Evolutionary conservation across 2,888 invertebrate species (phyloP), one percentile per base, ranked within the genome.

Genomic region (Perdita meconis): DNA sequence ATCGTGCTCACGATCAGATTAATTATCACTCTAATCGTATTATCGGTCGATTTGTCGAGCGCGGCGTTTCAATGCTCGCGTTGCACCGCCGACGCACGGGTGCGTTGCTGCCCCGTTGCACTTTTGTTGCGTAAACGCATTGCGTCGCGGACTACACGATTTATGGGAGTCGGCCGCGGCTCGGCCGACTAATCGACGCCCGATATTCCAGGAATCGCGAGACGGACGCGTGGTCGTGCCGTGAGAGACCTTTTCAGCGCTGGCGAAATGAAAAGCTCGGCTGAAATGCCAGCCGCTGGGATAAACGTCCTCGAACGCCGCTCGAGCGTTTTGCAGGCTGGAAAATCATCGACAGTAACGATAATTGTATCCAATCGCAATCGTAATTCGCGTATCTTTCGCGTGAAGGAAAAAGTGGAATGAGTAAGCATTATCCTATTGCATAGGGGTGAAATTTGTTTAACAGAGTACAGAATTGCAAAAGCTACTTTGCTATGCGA

Each of bases 1-100:
- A 84, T 83, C 74, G 82, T 70, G 79, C 83, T 79, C 86, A 16
- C 63, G 63, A 61, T 78, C 68, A 80, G 84, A 86, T 86, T 88
- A 88, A 89, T 89, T 90, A 90, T 90, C 89, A 86, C 84, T 87
- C 86, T 89, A 88, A 90, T 89, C 89, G 85, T 82, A 89, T 90
- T 89, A 89, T 88, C 86, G 85, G 80, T 74, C 85, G 85, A 87
- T 88, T 88, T 88, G 88, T 88, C 86, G 86, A 76, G 71, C 81
- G 72, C 66, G 73, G 71, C 80, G 82, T 87, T 81, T 84, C 77
- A 80, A 77, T 81, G 66, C 51, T 42, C 69, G 55, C 64, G 71
- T 71, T 64, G 59, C 60, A 55, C 64, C 75, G 67, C 67, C 79
- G 72, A 72, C 67, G 56, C 67, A 68, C 80, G 57, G 47, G 76